A percentile compares a stretch with the other conserved stretches of the same genome.
Evolutionary conservation across 1,140 invertebrate genomes (phyloP).

Genomic region (Anadara kagoshimensis): DNA sequence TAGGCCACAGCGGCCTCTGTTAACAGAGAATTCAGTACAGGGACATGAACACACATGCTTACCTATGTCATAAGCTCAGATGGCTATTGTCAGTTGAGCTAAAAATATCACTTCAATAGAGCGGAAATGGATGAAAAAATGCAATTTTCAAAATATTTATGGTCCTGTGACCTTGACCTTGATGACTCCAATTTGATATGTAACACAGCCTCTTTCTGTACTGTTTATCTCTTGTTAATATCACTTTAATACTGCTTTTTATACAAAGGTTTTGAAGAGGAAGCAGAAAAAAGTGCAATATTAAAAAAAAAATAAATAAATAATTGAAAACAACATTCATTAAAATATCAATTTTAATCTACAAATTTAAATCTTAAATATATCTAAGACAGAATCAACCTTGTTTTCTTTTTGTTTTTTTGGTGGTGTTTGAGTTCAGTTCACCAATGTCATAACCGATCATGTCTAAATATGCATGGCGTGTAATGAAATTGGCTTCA

Average conservation of each 20-base stretch:
- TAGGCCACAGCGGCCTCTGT: too few relatives aligned
- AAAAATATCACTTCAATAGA: too few relatives aligned
- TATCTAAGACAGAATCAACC: neutral
- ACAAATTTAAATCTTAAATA: neutral
- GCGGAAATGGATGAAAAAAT: too few relatives aligned
- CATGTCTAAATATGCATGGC: conserved; percentile 13
- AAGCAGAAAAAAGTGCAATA: neutral
- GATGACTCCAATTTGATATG: too few relatives aligned
- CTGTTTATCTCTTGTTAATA: too few relatives aligned
- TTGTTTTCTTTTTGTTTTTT: conserved; percentile 1
- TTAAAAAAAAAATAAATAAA: neutral
- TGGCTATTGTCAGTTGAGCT: too few relatives aligned
- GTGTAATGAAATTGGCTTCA: neutral
- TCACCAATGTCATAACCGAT: conserved; percentile 20
- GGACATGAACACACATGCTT: too few relatives aligned
- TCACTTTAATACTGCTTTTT: neutral
- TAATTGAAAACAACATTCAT: neutral
- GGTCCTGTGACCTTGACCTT: too few relatives aligned
- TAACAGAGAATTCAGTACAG: too few relatives aligned
- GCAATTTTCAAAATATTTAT: too few relatives aligned
- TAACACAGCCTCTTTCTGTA: too few relatives aligned
- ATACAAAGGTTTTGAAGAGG: neutral
- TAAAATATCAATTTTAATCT: neutral
- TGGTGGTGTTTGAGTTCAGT: conserved; percentile 2
- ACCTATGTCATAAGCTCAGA: too few relatives aligned